Evolutionary conservation across 2,113 vertebrate genomes (phyloP).

Genomic region (Thamnaconus septentrionalis): DNA sequence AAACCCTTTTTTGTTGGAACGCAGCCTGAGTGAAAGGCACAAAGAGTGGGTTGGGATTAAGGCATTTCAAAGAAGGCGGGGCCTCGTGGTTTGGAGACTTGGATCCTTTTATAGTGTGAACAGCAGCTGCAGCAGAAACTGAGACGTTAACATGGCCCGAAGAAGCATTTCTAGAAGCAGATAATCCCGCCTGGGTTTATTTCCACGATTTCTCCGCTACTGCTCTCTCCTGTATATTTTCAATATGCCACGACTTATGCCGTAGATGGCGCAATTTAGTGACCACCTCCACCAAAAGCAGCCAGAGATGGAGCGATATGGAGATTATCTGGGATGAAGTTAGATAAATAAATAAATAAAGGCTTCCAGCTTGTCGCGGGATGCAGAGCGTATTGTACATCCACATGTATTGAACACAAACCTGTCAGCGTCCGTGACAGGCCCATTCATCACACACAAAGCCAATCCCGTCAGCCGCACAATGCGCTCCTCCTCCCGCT

Average conservation of each 20-base stretch:
- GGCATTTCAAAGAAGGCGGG: no score
- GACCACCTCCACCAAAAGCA: constrained; percentile 68
- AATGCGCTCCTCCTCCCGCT: constrained; percentile 60
- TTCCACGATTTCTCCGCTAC: no score
- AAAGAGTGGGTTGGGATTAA: no score
- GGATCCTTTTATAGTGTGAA: no score
- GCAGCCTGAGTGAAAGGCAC: no score
- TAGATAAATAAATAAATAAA: constrained; percentile 54
- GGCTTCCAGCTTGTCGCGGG: constrained; percentile 77
- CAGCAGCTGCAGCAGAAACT: no score
- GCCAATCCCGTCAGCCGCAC: constrained; percentile 76
- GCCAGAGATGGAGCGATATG: constrained; percentile 73
- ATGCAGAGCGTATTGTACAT: constrained; percentile 80
- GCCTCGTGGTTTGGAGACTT: no score
- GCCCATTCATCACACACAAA: constrained; percentile 82
- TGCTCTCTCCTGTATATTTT: no score
- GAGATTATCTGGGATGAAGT: constrained; percentile 68
- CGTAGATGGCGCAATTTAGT: constrained; percentile 62
- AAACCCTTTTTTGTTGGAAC: no score
- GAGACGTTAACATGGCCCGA: no score
- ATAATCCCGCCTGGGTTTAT: no score
- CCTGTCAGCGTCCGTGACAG: constrained; percentile 78
- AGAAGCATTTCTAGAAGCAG: no score
- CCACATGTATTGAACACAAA: constrained; percentile 82
- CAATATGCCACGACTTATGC: background rate